These are phyloP conservation scores for Sesamia nonagrioides DNA, from an alignment of 1,140 invertebrate species.

Conservation along the genomic window DNA sequence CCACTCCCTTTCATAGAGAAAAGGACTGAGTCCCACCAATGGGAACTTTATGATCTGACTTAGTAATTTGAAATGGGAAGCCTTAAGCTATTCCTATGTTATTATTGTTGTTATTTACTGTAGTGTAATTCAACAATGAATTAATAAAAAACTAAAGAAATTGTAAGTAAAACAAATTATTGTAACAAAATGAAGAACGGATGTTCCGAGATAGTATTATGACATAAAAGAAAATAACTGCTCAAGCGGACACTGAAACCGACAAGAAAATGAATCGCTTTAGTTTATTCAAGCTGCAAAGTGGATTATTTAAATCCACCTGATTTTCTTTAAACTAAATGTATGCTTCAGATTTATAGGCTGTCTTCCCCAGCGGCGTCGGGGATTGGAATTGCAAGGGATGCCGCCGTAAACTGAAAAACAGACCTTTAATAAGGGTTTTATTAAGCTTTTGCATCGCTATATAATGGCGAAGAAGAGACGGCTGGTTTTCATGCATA, in stretches of 20 bases:
- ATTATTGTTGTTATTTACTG: too few relatives aligned
- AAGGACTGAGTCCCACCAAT: too few relatives aligned
- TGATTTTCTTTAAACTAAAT: slow-evolving; percentile 22
- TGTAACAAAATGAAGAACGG: background rate
- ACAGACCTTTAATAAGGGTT: background rate
- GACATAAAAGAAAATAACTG: background rate
- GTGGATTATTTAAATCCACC: slow-evolving; percentile 9
- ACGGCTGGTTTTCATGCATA: too few relatives aligned
- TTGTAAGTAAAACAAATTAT: too few relatives aligned
- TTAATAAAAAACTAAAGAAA: too few relatives aligned
- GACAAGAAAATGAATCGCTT: background rate
- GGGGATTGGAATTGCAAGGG: background rate
- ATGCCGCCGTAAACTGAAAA: background rate
- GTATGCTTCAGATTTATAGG: background rate
- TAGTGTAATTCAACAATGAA: too few relatives aligned
- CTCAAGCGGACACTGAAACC: background rate
- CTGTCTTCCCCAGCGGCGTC: background rate
- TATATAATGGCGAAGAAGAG: too few relatives aligned
- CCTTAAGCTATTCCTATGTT: too few relatives aligned
- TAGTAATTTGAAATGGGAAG: too few relatives aligned
- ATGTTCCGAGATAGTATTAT: background rate
- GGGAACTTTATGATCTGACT: too few relatives aligned
- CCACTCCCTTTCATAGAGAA: too few relatives aligned
- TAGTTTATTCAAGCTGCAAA: background rate
- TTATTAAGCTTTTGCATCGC: background rate